Percentiles rank a stretch among this genome's conserved stretches.
phyloP scores from a whole-genome alignment of 2,888 invertebrate genomes.

The Apomyelois bistriatella region DNA sequence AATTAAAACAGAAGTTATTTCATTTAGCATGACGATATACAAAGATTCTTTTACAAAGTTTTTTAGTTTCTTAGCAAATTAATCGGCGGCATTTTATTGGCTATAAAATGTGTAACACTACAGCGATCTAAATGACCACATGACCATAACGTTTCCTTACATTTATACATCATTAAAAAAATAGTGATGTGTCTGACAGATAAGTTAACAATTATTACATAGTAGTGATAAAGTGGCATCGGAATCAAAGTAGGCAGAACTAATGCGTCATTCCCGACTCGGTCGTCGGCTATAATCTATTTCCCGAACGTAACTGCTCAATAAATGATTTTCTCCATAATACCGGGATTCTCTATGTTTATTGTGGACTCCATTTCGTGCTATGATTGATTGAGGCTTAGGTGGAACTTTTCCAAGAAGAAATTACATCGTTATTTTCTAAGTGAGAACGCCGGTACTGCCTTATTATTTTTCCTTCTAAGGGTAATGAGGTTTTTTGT shows the following conservation, averaged over 20 bases:
- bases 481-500: constrained; percentile 13
- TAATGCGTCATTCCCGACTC: constrained; percentile 38
- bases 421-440: constrained; percentile 53
- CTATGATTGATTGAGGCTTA: constrained; percentile 66
- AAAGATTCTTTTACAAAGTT: too few relatives aligned
- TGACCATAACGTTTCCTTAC: too few relatives aligned
- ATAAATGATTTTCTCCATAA: constrained; percentile 59
- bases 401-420: constrained; percentile 55
- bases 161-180: too few relatives aligned
- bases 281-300: constrained; percentile 44
- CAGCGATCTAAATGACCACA: too few relatives aligned
- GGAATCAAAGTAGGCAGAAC: constrained; percentile 25
- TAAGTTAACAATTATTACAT: not conserved
- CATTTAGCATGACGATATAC: too few relatives aligned
- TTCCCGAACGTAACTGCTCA: constrained; percentile 43
- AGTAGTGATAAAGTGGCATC: not conserved
- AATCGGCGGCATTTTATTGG: too few relatives aligned
- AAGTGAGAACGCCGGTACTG: constrained; percentile 17
- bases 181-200: too few relatives aligned
- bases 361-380: constrained; percentile 55
- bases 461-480: constrained; percentile 9
- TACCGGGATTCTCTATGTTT: constrained; percentile 56
- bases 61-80: too few relatives aligned
- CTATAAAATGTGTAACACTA: too few relatives aligned
- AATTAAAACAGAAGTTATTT: too few relatives aligned